These are phyloP conservation scores for Adrianichthys oophorus DNA, from an alignment of 2,797 vertebrate species.

Conservation along the genomic window DNA sequence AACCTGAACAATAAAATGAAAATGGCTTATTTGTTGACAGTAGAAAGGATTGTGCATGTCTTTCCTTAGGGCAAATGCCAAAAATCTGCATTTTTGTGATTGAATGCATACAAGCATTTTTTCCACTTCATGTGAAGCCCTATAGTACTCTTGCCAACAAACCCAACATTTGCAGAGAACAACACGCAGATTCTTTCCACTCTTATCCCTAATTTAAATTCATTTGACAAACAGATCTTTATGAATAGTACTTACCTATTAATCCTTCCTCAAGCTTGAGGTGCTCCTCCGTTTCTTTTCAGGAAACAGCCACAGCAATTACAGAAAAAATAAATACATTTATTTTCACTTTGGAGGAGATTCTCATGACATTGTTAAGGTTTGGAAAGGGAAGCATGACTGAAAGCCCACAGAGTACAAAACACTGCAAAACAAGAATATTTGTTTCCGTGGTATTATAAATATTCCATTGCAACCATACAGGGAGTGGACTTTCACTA, in stretches of 20 bases:
- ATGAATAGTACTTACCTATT: conserved; percentile 61
- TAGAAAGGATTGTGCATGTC: no score
- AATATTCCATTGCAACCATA: no score
- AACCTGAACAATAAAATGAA: no score
- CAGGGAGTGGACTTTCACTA: not conserved
- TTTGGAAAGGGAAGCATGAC: conserved; percentile 13
- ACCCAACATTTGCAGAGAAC: conserved; percentile 44
- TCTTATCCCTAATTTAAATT: conserved; percentile 63
- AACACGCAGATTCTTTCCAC: conserved; percentile 34
- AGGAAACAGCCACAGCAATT: conserved; percentile 47
- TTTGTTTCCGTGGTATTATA: not conserved
- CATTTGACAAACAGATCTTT: conserved; percentile 63
- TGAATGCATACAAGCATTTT: no score
- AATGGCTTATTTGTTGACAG: no score
- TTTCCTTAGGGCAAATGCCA: no score
- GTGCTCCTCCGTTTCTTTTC: conserved; percentile 1
- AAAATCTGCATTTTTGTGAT: no score
- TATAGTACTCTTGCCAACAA: conserved; percentile 55
- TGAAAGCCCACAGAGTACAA: not conserved
- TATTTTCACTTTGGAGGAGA: conserved; percentile 39
- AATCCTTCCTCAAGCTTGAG: conserved; percentile 54
- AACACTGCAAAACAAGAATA: not conserved
- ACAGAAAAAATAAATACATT: conserved; percentile 55
- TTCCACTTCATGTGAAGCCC: no score
- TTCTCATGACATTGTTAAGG: conserved; percentile 39